A percentile compares a stretch with the other conserved stretches of the same genome.
These are phyloP conservation scores for Ophonus ardosiacus DNA, from an alignment of 2,888 invertebrate genomes.

Conservation along the genomic window DNA sequence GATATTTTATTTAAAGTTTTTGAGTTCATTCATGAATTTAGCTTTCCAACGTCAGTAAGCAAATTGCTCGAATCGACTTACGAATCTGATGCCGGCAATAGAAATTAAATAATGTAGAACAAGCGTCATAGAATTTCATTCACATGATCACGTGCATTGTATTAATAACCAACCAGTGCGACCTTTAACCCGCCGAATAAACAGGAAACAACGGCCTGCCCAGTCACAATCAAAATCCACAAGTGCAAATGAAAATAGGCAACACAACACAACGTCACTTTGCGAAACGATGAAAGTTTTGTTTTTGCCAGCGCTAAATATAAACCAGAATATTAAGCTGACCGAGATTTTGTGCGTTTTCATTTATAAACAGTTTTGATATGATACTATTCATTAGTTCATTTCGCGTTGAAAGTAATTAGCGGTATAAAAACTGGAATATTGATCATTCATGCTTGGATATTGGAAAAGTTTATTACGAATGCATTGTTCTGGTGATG, in stretches of 20 bases:
- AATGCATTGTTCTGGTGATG: constrained; percentile 26
- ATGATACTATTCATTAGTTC: constrained; percentile 31
- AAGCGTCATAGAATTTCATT: background rate
- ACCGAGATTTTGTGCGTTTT: constrained; percentile 41
- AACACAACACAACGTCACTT: constrained; percentile 19
- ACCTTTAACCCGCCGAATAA: constrained; percentile 12
- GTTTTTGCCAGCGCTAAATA: constrained; percentile 26
- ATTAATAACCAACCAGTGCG: background rate
- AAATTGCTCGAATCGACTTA: background rate
- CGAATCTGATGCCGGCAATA: background rate
- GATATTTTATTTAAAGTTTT: background rate
- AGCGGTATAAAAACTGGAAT: constrained; percentile 4
- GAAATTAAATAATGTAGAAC: background rate
- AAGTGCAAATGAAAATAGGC: constrained; percentile 33
- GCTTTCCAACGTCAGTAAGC: background rate
- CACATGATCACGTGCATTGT: background rate
- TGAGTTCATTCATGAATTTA: constrained; percentile 1
- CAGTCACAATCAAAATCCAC: constrained; percentile 6
- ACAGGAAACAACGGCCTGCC: constrained; percentile 16
- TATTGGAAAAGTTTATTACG: constrained; percentile 35
- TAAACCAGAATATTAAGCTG: constrained; percentile 30
- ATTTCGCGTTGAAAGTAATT: constrained; percentile 9
- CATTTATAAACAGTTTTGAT: constrained; percentile 6
- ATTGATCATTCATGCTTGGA: constrained; percentile 9
- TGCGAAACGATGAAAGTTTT: background rate